Evolutionary conservation across 1,140 invertebrate species (phyloP).

Genomic region (Drosophila lacteicornis): DNA sequence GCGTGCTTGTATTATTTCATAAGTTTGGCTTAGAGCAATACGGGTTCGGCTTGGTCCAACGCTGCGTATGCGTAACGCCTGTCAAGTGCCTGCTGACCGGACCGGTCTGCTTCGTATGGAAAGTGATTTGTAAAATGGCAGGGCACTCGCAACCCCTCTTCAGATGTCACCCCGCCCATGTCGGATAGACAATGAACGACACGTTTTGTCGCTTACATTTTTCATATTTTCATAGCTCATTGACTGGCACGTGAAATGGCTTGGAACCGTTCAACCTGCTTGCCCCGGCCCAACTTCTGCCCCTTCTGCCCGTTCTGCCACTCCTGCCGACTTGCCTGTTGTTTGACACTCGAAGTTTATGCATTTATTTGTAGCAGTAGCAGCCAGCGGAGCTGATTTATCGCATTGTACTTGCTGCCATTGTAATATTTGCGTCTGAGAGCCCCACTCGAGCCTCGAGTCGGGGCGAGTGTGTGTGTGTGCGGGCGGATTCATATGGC

Average conservation of each 20-base stretch:
- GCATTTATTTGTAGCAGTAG: conserved; percentile 75
- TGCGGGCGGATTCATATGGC: conserved; percentile 55
- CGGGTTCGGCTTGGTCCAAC: conserved; percentile 16
- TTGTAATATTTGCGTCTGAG: conserved; percentile 67
- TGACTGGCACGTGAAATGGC: conserved; percentile 65
- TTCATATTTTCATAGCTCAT: conserved; percentile 79
- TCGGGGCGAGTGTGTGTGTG: conserved; percentile 8
- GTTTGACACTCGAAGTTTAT: conserved; percentile 73
- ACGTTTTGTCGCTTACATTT: conserved; percentile 49
- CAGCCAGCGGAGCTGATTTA: conserved; percentile 66
- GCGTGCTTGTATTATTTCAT: conserved; percentile 70
- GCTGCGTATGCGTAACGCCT: conserved; percentile 65
- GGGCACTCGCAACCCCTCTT: conserved; percentile 7
- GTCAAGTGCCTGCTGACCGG: conserved; percentile 18
- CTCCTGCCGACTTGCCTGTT: conserved; percentile 29
- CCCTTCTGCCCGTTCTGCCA: neutral
- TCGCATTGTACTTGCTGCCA: conserved; percentile 66
- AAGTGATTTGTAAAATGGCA: conserved; percentile 47
- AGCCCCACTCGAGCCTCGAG: conserved; percentile 52
- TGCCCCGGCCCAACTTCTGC: neutral
- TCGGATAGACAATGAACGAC: conserved; percentile 38
- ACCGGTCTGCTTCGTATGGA: conserved; percentile 11
- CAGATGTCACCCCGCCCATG: conserved; percentile 4
- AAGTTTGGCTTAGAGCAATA: conserved; percentile 31
- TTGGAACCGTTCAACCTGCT: conserved; percentile 58